Evolutionary conservation across 2,888 invertebrate genomes (phyloP).

Genomic region (Tetheella fluctuosa): DNA sequence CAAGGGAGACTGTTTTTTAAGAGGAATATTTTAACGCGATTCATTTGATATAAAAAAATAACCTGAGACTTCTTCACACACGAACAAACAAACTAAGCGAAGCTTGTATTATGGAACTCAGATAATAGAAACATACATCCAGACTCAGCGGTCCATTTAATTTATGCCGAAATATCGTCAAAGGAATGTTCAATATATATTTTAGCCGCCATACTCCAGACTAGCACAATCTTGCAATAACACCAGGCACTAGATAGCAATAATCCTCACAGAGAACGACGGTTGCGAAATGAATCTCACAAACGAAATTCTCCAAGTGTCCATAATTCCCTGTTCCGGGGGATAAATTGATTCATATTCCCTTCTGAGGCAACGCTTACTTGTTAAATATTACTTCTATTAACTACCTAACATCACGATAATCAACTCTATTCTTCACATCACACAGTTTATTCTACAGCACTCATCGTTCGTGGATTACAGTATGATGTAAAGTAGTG

Average conservation of each 20-base stretch:
- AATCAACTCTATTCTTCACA: not conserved
- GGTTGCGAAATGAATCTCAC: slow-evolving; percentile 28
- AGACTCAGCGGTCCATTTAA: too few species aligned
- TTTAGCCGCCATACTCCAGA: not conserved
- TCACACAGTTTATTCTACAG: slow-evolving; percentile 24
- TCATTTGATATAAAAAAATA: not conserved
- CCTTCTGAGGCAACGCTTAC: slow-evolving; percentile 37
- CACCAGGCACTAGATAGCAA: not conserved
- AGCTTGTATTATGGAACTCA: too few species aligned
- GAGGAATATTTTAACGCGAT: slow-evolving; percentile 13
- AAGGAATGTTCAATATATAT: not conserved
- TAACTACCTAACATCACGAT: not conserved
- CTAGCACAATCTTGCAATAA: not conserved
- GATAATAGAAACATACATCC: too few species aligned
- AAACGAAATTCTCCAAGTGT: slow-evolving; percentile 35
- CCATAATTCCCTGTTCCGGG: slow-evolving; percentile 18
- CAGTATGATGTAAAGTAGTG: slow-evolving; percentile 23
- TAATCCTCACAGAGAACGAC: not conserved
- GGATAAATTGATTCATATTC: slow-evolving; percentile 62
- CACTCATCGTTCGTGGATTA: slow-evolving; percentile 16
- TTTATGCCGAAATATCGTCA: not conserved
- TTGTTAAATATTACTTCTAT: slow-evolving; percentile 27
- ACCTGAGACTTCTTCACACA: too few species aligned
- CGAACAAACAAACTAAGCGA: too few species aligned
- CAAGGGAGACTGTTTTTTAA: slow-evolving; percentile 18